Percentiles rank a stretch among this genome's conserved stretches.
These are phyloP conservation scores for Muscicapa comitata DNA, from an alignment of 2,797 vertebrate species.

Conservation along the genomic window DNA sequence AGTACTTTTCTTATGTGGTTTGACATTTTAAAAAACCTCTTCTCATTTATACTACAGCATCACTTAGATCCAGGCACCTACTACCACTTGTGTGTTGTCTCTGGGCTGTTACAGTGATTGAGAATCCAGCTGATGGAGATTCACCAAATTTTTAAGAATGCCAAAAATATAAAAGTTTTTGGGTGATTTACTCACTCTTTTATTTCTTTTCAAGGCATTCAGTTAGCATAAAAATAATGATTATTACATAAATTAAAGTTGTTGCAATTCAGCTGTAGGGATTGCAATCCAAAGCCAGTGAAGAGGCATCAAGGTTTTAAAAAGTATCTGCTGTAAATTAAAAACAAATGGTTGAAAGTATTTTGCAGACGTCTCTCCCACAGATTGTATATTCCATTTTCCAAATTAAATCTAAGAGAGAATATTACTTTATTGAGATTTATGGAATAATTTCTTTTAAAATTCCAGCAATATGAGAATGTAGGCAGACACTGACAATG, in stretches of 20 bases:
- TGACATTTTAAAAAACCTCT: background rate
- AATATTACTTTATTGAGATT: slow-evolving; percentile 74
- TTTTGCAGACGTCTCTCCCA: slow-evolving; percentile 65
- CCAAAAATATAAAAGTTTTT: background rate
- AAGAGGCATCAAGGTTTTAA: slow-evolving; percentile 49
- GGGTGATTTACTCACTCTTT: background rate
- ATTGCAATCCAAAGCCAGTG: slow-evolving; percentile 7
- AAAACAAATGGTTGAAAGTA: slow-evolving; percentile 63
- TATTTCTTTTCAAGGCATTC: slow-evolving; percentile 7
- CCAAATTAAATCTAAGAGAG: slow-evolving; percentile 71
- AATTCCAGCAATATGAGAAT: slow-evolving; percentile 60
- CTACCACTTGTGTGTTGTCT: background rate
- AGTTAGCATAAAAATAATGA: slow-evolving; percentile 11
- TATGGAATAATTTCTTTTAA: slow-evolving; percentile 68
- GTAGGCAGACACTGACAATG: slow-evolving; percentile 31
- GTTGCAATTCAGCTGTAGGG: slow-evolving; percentile 52
- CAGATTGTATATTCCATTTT: slow-evolving; percentile 70
- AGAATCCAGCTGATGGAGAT: background rate
- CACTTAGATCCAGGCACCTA: background rate
- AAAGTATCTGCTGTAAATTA: slow-evolving; percentile 57
- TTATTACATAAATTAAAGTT: slow-evolving; percentile 48
- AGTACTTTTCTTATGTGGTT: background rate
- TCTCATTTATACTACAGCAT: background rate
- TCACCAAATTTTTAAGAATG: background rate
- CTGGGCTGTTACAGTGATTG: background rate